A percentile compares a stretch with the other conserved stretches of the same genome.
Evolutionary conservation across 2,113 vertebrate genomes (phyloP).

Genomic region (Polyodon spathula): DNA sequence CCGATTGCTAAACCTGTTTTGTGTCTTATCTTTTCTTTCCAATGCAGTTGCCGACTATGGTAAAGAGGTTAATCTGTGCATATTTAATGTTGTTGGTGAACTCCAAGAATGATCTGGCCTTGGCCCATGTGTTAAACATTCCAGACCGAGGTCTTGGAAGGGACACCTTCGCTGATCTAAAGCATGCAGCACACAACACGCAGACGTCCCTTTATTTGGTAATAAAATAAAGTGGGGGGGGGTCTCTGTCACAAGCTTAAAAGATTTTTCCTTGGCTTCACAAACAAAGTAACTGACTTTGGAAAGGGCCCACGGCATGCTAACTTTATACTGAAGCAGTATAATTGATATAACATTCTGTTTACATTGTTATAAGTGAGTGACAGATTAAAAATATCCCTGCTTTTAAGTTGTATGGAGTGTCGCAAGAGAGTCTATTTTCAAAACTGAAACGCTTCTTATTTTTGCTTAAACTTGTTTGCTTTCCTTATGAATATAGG

Average conservation of each 20-base stretch:
- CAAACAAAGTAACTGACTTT: not conserved
- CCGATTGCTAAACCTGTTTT: conserved; percentile 14
- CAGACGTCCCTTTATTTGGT: conserved; percentile 85
- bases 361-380: not conserved
- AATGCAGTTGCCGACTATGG: conserved; percentile 49
- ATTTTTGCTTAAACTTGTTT: not conserved
- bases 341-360: not conserved
- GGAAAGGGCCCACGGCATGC: no score
- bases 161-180: conserved; percentile 77
- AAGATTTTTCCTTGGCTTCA: not conserved
- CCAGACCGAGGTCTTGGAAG: conserved; percentile 71
- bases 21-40: conserved; percentile 21
- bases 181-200: conserved; percentile 56
- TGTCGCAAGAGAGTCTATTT: no score
- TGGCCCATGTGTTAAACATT: conserved; percentile 70
- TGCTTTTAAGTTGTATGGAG: no score
- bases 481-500: conserved; percentile 29
- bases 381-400: no score
- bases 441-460: no score
- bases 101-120: conserved; percentile 76
- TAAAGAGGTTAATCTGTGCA: conserved; percentile 68
- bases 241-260: not conserved
- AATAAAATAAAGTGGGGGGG: conserved; percentile 15
- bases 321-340: not conserved
- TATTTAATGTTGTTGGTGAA: conserved; percentile 86